phyloP scores from a whole-genome alignment of 1,140 invertebrate species.

The Tigriopus japonicus region DNA sequence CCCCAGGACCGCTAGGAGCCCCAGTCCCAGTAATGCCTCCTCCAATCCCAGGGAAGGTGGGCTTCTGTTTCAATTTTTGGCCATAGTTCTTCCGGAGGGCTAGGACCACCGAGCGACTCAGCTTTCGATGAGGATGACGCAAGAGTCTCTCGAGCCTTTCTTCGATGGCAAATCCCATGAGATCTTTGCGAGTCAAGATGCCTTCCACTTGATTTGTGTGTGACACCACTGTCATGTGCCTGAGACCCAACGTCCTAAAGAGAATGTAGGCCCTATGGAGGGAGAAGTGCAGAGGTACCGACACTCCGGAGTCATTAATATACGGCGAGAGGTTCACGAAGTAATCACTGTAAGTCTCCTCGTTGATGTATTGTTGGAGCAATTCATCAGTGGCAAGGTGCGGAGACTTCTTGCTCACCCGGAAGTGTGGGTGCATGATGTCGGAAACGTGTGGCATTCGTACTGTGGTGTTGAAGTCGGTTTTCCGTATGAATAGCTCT shows the following conservation, averaged over 20 bases:
- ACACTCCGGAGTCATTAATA: conserved; percentile 25
- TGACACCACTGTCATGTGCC: conserved; percentile 19
- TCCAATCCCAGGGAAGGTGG: neutral
- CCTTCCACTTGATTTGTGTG: conserved; percentile 20
- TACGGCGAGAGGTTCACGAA: conserved; percentile 21
- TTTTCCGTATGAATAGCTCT: conserved; percentile 13
- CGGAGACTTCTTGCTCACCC: conserved; percentile 11
- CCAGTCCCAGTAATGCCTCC: neutral
- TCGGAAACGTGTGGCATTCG: conserved; percentile 14
- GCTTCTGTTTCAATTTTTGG: conserved; percentile 1
- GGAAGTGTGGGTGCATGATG: conserved; percentile 14
- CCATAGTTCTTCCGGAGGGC: conserved; percentile 13
- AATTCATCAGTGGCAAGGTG: conserved; percentile 14
- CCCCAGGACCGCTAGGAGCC: neutral
- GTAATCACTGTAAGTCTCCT: conserved; percentile 11
- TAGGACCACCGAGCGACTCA: conserved; percentile 9
- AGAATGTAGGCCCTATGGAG: conserved; percentile 20
- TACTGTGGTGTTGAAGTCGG: conserved; percentile 14
- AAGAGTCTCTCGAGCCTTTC: conserved; percentile 15
- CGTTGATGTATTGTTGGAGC: conserved; percentile 14
- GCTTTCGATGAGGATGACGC: conserved; percentile 12
- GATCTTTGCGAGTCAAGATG: conserved; percentile 26
- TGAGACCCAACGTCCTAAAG: conserved; percentile 19
- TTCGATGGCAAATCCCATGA: conserved; percentile 19
- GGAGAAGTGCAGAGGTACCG: conserved; percentile 24